Conservation (phyloP, 92 coral and sea anemone genomes). For the Galaxea fascicularis region DNA sequence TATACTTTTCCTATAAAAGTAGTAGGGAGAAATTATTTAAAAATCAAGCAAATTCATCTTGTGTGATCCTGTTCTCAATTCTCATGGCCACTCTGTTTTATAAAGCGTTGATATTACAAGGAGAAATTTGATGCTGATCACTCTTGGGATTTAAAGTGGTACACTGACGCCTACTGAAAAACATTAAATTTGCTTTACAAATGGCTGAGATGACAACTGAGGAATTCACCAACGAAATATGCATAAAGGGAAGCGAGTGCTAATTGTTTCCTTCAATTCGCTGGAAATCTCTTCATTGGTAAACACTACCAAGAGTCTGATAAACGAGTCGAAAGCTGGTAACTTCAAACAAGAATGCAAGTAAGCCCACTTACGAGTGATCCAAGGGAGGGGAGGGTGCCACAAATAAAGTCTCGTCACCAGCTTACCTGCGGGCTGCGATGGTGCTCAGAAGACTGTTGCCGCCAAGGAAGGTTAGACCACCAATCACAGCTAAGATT, state of each 20-base stretch:
- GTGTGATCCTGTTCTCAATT: too few relatives aligned
- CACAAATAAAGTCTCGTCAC: neutral
- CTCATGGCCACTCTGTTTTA: too few relatives aligned
- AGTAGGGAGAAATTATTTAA: too few relatives aligned
- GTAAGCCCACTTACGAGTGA: neutral
- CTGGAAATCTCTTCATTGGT: neutral
- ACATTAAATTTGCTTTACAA: too few relatives aligned
- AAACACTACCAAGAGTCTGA: neutral
- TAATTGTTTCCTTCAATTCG: neutral
- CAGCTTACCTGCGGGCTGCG: slow-evolving; percentile 93
- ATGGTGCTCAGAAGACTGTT: slow-evolving; percentile 89
- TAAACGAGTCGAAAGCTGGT: too few relatives aligned
- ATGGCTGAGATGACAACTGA: too few relatives aligned
- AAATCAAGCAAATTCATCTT: too few relatives aligned
- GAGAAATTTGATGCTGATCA: too few relatives aligned
- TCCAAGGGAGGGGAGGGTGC: neutral
- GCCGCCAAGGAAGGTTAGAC: slow-evolving; percentile 93
- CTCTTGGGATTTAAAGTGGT: too few relatives aligned
- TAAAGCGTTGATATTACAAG: too few relatives aligned
- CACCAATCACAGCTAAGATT: slow-evolving; percentile 84
- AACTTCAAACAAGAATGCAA: neutral
- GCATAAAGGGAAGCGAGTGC: neutral
- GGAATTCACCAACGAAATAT: neutral
- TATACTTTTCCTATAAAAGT: too few relatives aligned
- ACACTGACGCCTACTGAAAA: too few relatives aligned